Base-by-base conservation (phyloP, 1,140 invertebrate genomes). In the Achatina immaculata region DNA sequence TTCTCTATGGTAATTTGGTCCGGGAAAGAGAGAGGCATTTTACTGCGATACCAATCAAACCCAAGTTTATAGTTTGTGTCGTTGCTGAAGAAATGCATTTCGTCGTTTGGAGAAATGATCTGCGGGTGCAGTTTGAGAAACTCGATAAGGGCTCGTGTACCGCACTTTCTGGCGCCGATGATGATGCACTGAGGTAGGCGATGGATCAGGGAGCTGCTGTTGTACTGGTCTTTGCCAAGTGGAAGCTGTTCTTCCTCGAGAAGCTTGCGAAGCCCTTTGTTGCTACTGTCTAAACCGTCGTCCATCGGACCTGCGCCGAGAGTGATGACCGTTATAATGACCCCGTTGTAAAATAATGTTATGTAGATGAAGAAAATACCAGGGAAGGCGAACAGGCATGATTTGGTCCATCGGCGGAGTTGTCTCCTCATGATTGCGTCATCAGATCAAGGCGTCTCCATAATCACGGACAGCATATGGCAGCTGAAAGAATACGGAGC, bases 51-150 rank as follows among this genome's bases (percentile, higher is more conserved):
- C 91, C 91, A 93, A 19, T 92, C 91, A 14, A 92, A 85, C 11
- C 92, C 92, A 9, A 86, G 71, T 14, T 81, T 82, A 80, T 92
- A 93, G 68, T 90, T 90, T 19, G 84, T 82, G 75, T 92, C 85
- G 81, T 90, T 86, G 84, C 92, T 91, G 83, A 92, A 92, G 84
- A 91, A 92, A 83, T 92, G 92, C 58, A 91, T 95, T 81, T 91
- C 90, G 11, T 86, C 82, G 24, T 85, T 80, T 0, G 90, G 90
- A 16, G 85, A 84, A 51, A 84, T 78, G 45, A 92, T 88, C 31
- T 87, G 73, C 31, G 91, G 90, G 83, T 92, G 92, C 34, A 92
- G 83, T 45, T 88, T 84, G 3, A 92, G 80, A 45, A 91, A 91
- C 77, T 92, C 89, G 14, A 92, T 84, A 40, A 92, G 83, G 11